A percentile compares a stretch with the other conserved stretches of the same genome.
Evolutionary conservation across 1,140 invertebrate genomes (phyloP).

Genomic region (Brachionus rubens): DNA sequence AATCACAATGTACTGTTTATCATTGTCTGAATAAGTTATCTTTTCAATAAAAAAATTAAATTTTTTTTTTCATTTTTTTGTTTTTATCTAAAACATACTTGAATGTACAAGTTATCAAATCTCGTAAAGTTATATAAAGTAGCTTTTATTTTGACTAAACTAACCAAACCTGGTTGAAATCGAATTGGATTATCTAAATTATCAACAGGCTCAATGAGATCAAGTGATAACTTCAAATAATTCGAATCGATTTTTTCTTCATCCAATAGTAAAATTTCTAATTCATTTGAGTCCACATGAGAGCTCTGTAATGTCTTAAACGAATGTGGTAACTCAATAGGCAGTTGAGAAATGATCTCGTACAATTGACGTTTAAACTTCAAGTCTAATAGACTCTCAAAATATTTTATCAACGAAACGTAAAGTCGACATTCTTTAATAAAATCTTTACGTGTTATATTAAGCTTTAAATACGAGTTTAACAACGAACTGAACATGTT

Average conservation of each 20-base stretch:
- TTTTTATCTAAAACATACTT: too few relatives aligned
- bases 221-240: not conserved
- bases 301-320: not conserved
- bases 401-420: conserved; percentile 2
- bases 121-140: conserved; percentile 24
- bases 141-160: conserved; percentile 32
- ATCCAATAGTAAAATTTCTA: conserved; percentile 2
- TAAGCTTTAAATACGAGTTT: conserved; percentile 32
- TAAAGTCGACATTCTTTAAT: conserved; percentile 17
- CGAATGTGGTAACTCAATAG: not conserved
- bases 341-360: not conserved
- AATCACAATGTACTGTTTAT: conserved; percentile 11
- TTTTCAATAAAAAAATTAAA: not conserved
- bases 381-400: not conserved
- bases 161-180: conserved; percentile 13
- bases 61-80: not conserved
- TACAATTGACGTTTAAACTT: not conserved
- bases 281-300: not conserved
- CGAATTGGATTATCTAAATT: conserved; percentile 27
- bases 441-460: conserved; percentile 19
- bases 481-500: conserved; percentile 25
- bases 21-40: conserved; percentile 36
- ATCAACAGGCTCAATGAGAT: conserved; percentile 13
- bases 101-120: conserved; percentile 27
- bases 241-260: not conserved